phyloP scores from a whole-genome alignment of 2,113 vertebrate genomes.

The Cebus imitator region DNA sequence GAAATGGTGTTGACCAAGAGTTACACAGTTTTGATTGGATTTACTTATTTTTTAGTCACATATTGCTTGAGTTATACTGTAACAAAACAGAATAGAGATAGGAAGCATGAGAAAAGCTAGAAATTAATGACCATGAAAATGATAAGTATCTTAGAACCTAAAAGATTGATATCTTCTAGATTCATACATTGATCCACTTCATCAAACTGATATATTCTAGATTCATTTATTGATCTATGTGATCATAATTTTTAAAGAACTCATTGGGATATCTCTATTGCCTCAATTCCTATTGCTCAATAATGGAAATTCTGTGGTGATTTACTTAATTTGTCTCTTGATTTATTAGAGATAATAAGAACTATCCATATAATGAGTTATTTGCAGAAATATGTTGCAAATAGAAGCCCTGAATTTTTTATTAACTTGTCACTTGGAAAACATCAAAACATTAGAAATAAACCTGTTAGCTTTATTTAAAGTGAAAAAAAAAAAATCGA shows the following conservation, averaged over 20 bases:
- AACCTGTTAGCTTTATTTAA: not conserved
- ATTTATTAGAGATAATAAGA: not conserved
- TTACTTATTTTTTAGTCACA: not conserved
- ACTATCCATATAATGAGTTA: not conserved
- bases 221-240: not conserved
- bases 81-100: not conserved
- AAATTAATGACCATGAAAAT: not conserved
- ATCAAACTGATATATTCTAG: not conserved
- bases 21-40: not conserved
- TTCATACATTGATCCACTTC: not conserved
- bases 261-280: not conserved
- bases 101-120: not conserved
- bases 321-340: not conserved
- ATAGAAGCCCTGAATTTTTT: not conserved
- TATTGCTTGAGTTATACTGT: not conserved
- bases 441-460: constrained; percentile 49
- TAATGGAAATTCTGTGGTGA: not conserved
- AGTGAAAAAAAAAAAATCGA: constrained; percentile 35
- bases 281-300: not conserved
- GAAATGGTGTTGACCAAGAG: not conserved
- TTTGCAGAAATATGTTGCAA: constrained; percentile 20
- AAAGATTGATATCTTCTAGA: not conserved
- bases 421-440: constrained; percentile 47
- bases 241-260: not conserved
- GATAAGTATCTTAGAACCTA: too few species aligned